phyloP scores from a whole-genome alignment of 2,888 invertebrate genomes.

The Alitta virens region DNA sequence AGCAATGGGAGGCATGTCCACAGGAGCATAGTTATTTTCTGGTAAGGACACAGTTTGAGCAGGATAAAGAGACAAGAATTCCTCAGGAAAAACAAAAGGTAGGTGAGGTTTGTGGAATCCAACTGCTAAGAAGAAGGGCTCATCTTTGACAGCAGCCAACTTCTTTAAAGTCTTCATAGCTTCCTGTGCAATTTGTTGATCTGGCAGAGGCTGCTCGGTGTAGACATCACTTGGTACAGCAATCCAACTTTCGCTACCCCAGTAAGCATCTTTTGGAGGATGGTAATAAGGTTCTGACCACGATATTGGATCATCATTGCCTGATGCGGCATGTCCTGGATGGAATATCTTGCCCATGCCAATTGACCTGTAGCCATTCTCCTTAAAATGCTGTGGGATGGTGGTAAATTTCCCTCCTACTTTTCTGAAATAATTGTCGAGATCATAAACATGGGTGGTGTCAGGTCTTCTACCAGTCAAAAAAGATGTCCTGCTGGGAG shows the following conservation, averaged over 20 bases:
- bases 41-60: slow-evolving; percentile 2
- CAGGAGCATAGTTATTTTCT: slow-evolving; percentile 16
- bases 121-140: slow-evolving; percentile 19
- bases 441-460: slow-evolving; percentile 27
- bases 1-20: slow-evolving; percentile 15
- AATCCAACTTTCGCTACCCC: slow-evolving; percentile 6
- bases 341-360: slow-evolving; percentile 27
- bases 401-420: slow-evolving; percentile 22
- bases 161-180: slow-evolving; percentile 1
- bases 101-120: too few species aligned
- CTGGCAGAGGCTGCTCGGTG: slow-evolving; percentile 2
- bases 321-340: slow-evolving; percentile 10
- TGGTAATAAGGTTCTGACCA: slow-evolving; percentile 21
- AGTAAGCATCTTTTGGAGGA: slow-evolving; percentile 9
- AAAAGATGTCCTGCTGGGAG: slow-evolving; percentile 27
- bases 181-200: slow-evolving; percentile 11
- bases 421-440: slow-evolving; percentile 25
- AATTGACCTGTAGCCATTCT: slow-evolving; percentile 19
- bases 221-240: slow-evolving; percentile 10
- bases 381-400: slow-evolving; percentile 25
- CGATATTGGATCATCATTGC: slow-evolving; percentile 61
- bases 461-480: slow-evolving; percentile 28
- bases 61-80: slow-evolving; percentile 15
- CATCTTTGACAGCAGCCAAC: slow-evolving; percentile 5
- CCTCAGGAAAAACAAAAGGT: slow-evolving; percentile 21